Evolutionary conservation across 2,797 vertebrate genomes (phyloP).

Genomic region (Champsocephalus esox): DNA sequence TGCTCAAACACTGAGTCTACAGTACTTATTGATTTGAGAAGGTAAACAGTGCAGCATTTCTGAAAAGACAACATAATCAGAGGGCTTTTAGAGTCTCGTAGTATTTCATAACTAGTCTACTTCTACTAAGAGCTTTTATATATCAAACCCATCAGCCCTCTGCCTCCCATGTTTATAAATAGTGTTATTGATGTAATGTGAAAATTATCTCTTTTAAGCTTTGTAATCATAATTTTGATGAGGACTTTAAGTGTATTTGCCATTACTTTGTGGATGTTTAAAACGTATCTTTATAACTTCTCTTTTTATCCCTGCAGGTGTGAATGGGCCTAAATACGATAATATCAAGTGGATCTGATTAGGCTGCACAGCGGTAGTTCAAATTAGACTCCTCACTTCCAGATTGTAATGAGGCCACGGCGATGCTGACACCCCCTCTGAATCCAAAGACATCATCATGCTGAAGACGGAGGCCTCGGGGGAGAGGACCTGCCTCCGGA

Average conservation of each 20-base stretch:
- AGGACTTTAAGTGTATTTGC: slow-evolving; percentile 7
- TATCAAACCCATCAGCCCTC: slow-evolving; percentile 8
- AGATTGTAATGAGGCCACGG: slow-evolving; percentile 76
- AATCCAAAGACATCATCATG: slow-evolving; percentile 91
- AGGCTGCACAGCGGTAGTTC: slow-evolving; percentile 52
- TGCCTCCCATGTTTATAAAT: slow-evolving; percentile 26
- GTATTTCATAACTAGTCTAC: slow-evolving; percentile 24
- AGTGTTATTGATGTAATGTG: slow-evolving; percentile 7
- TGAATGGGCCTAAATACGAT: slow-evolving; percentile 52
- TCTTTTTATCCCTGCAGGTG: slow-evolving; percentile 66
- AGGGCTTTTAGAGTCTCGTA: slow-evolving; percentile 27
- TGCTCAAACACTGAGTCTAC: slow-evolving; percentile 15
- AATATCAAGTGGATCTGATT: slow-evolving; percentile 49
- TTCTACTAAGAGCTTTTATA: slow-evolving; percentile 31
- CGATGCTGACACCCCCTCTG: slow-evolving; percentile 87
- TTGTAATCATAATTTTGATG: slow-evolving; percentile 23
- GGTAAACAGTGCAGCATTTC: slow-evolving; percentile 35
- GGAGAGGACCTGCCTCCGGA: slow-evolving; percentile 95
- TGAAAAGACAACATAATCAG: slow-evolving; percentile 27
- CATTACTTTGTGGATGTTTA: slow-evolving; percentile 8
- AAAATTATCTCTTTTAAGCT: slow-evolving; percentile 3
- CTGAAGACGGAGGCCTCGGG: slow-evolving; percentile 97
- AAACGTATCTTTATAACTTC: slow-evolving; percentile 26
- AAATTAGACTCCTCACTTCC: slow-evolving; percentile 42
- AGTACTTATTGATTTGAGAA: slow-evolving; percentile 54